Evolutionary conservation across 2,888 invertebrate species (phyloP).

Genomic region (Graphium colonna): DNA sequence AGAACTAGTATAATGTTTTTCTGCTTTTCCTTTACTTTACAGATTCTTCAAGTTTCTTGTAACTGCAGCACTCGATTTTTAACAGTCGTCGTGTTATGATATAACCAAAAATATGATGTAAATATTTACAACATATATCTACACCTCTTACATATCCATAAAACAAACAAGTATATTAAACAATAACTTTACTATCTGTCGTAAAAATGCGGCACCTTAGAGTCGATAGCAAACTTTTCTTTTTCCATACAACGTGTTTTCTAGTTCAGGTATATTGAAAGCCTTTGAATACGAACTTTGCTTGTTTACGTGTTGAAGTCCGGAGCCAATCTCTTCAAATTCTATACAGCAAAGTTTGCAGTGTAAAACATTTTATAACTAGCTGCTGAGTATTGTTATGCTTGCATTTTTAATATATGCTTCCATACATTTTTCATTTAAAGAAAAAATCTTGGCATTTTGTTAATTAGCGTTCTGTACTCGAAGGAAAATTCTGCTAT

Average conservation of each 20-base stretch:
- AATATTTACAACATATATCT: no score
- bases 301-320: constrained; percentile 58
- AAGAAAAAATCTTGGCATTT: no score
- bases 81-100: no score
- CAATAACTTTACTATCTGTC: not conserved
- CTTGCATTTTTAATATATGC: not conserved
- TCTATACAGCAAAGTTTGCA: constrained; percentile 60
- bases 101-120: no score
- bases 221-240: constrained; percentile 23
- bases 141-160: no score
- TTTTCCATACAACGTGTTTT: constrained; percentile 26
- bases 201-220: constrained; percentile 1
- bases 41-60: no score
- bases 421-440: no score
- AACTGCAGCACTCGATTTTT: no score
- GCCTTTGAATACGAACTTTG: constrained; percentile 56
- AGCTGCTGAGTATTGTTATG: constrained; percentile 38
- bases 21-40: no score
- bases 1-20: no score
- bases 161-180: not conserved
- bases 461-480: no score
- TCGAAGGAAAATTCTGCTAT: no score
- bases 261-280: constrained; percentile 38
- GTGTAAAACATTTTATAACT: constrained; percentile 57
- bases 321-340: constrained; percentile 64